These are phyloP conservation scores for Paratrypauchen microcephalus DNA, from an alignment of 2,797 vertebrate genomes.

Conservation along the genomic window DNA sequence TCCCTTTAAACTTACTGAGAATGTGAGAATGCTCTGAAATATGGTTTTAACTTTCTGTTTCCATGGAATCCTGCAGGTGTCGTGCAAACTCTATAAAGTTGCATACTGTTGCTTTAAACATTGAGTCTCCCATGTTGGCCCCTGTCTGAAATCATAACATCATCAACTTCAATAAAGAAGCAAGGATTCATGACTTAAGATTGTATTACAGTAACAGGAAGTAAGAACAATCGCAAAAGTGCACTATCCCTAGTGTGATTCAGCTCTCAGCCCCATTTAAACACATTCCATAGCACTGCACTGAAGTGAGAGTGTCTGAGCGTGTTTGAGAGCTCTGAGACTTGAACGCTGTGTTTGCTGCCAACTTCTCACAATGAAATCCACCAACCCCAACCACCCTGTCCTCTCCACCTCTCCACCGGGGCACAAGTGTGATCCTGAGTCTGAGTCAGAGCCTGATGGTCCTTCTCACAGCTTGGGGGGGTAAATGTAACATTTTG, in stretches of 20 bases:
- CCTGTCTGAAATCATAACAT: too few species aligned
- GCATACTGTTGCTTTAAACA: too few species aligned
- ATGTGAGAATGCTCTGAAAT: too few species aligned
- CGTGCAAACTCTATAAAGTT: too few species aligned
- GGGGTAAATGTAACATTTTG: neutral
- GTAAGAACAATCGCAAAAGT: neutral
- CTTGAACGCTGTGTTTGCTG: slow-evolving; percentile 7
- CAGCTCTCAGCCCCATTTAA: neutral
- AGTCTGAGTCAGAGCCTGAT: slow-evolving; percentile 5
- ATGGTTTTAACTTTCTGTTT: too few species aligned
- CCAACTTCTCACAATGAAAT: neutral
- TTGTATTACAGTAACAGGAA: neutral
- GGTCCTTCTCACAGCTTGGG: slow-evolving; percentile 32
- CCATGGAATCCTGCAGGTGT: too few species aligned
- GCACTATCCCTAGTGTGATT: neutral
- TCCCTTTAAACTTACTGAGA: too few species aligned
- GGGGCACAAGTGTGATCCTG: slow-evolving; percentile 24
- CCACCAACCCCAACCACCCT: slow-evolving; percentile 13
- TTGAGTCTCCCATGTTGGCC: too few species aligned
- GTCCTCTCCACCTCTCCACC: slow-evolving; percentile 31
- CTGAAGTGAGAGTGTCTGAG: slow-evolving; percentile 4
- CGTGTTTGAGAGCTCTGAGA: neutral
- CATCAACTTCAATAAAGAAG: too few species aligned
- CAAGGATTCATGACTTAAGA: neutral
- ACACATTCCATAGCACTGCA: neutral